Conservation (phyloP, 2,888 invertebrate species). For the Tenodera sinensis region DNA sequence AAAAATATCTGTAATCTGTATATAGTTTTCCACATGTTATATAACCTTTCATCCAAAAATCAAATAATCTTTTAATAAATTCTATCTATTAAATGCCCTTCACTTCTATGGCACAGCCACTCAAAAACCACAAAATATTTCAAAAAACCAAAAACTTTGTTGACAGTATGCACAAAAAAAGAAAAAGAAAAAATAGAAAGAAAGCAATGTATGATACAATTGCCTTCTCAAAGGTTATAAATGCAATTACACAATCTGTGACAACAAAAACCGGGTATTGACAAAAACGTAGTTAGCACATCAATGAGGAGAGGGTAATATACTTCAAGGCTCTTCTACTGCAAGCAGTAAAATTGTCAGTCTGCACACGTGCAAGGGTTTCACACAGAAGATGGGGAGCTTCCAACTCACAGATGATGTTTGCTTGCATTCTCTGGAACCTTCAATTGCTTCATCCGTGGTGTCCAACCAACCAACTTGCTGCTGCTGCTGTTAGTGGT, state of each 20-base stretch:
- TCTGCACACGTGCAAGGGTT: neutral
- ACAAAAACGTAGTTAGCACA: neutral
- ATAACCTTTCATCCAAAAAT: too few species aligned
- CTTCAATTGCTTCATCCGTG: neutral
- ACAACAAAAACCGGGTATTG: neutral
- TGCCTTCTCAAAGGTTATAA: neutral
- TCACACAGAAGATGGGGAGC: neutral
- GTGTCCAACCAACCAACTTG: conserved; percentile 3
- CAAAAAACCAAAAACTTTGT: neutral
- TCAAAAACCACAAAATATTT: neutral
- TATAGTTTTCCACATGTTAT: too few species aligned
- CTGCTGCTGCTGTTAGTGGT: conserved; percentile 7
- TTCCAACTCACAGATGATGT: conserved; percentile 1
- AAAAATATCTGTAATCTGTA: too few species aligned
- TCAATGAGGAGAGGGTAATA: neutral
- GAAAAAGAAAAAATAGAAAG: too few species aligned
- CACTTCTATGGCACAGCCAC: neutral
- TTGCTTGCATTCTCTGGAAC: neutral
- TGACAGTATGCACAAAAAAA: neutral
- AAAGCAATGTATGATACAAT: too few species aligned
- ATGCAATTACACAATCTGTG: neutral
- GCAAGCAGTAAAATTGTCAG: neutral
- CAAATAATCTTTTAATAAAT: neutral
- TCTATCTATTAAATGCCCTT: neutral
- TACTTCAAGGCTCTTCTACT: neutral